Evolutionary conservation across 2,888 invertebrate species (phyloP).

Genomic region (Drosophila kokeensis): DNA sequence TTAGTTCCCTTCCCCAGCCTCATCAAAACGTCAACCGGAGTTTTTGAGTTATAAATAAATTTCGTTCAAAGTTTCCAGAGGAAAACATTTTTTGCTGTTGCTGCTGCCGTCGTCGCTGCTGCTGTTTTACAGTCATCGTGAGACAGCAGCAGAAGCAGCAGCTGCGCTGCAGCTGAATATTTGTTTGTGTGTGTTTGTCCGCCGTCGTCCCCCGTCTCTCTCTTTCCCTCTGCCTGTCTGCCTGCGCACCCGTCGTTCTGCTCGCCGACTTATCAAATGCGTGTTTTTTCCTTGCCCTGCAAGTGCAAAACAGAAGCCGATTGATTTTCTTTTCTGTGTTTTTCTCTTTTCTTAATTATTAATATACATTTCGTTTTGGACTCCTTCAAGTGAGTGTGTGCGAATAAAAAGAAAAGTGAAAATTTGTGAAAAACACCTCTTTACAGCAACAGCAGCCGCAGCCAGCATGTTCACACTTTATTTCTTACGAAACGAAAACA

Average conservation of each 20-base stretch:
- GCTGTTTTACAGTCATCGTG: slow-evolving; percentile 68
- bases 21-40: slow-evolving; percentile 70
- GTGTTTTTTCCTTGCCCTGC: slow-evolving; percentile 66
- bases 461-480: slow-evolving; percentile 28
- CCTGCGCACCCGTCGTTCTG: slow-evolving; percentile 19
- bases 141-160: slow-evolving; percentile 60
- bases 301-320: slow-evolving; percentile 76
- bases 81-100: slow-evolving; percentile 59
- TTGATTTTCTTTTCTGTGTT: slow-evolving; percentile 66
- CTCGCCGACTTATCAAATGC: slow-evolving; percentile 56
- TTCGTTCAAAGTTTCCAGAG: slow-evolving; percentile 74
- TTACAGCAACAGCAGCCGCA: not conserved
- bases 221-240: slow-evolving; percentile 2
- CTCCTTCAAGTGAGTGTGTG: slow-evolving; percentile 52
- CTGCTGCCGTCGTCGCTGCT: slow-evolving; percentile 31
- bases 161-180: slow-evolving; percentile 68
- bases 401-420: slow-evolving; percentile 13
- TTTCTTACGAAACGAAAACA: slow-evolving; percentile 53
- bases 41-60: slow-evolving; percentile 82
- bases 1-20: slow-evolving; percentile 34
- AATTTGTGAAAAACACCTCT: slow-evolving; percentile 22
- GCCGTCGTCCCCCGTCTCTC: slow-evolving; percentile 3
- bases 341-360: slow-evolving; percentile 29
- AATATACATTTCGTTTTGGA: slow-evolving; percentile 46
- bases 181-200: slow-evolving; percentile 59